A percentile compares a stretch with the other conserved stretches of the same genome.
Evolutionary conservation across 2,888 invertebrate genomes (phyloP).

Genomic region (Clepsis dumicolana): DNA sequence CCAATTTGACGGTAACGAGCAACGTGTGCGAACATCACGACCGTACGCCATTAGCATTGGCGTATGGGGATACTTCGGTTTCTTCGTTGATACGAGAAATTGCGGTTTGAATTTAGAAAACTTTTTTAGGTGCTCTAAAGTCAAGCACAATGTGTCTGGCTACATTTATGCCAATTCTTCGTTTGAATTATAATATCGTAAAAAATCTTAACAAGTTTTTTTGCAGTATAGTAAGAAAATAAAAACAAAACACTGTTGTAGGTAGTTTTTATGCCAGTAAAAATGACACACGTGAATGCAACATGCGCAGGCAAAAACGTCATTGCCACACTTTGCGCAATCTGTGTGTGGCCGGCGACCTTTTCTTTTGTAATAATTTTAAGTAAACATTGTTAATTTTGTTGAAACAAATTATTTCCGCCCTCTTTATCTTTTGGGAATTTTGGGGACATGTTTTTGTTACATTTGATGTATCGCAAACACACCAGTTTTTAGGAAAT

Average conservation of each 20-base stretch:
- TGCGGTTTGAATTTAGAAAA: conserved; percentile 21
- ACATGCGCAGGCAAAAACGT: conserved; percentile 32
- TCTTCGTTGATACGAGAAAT: background rate
- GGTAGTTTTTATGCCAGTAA: conserved; percentile 28
- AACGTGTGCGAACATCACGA: conserved; percentile 34
- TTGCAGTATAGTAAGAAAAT: too few species aligned
- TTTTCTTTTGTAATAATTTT: conserved; percentile 59
- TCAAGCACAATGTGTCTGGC: too few species aligned
- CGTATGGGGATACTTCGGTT: background rate
- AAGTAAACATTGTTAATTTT: conserved; percentile 65
- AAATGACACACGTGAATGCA: conserved; percentile 30
- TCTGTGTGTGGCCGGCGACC: conserved; percentile 69
- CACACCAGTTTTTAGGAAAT: conserved; percentile 3
- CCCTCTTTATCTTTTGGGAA: conserved; percentile 17
- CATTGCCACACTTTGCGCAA: conserved; percentile 52
- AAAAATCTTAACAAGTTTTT: too few species aligned
- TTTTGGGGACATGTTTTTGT: conserved; percentile 28
- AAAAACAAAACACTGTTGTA: conserved; percentile 23
- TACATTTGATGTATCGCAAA: conserved; percentile 29
- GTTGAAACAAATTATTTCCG: conserved; percentile 48
- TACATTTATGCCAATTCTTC: too few species aligned
- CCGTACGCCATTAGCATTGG: conserved; percentile 34
- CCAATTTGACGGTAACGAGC: conserved; percentile 69
- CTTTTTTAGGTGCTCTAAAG: too few species aligned
- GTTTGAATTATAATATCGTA: background rate